Evolutionary conservation across 2,797 vertebrate species (phyloP).

Genomic region (Myotis pilosus): DNA sequence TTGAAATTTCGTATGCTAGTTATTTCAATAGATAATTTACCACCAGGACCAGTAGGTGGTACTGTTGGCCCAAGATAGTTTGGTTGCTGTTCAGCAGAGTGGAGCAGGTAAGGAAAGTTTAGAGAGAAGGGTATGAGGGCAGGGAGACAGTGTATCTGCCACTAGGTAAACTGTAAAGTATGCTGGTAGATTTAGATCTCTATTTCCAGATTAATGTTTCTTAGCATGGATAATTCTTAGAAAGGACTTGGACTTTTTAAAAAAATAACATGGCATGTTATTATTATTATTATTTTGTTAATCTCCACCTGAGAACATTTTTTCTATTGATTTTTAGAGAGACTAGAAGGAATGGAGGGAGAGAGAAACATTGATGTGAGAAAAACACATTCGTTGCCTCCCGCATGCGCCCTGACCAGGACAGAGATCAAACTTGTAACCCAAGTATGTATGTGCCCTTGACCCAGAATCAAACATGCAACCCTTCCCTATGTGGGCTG

Average conservation of each 20-base stretch:
- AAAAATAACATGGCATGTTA: too few species aligned
- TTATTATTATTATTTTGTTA: too few species aligned
- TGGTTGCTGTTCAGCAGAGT: neutral
- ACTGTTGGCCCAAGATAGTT: conserved; percentile 60
- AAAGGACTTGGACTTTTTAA: neutral
- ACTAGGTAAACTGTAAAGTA: neutral
- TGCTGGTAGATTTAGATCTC: neutral
- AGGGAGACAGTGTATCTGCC: neutral
- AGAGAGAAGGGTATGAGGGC: neutral
- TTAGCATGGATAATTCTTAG: neutral
- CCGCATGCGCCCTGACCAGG: too few species aligned
- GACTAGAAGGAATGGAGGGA: too few species aligned
- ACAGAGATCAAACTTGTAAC: too few species aligned
- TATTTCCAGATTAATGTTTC: neutral
- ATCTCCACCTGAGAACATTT: too few species aligned
- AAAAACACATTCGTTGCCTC: too few species aligned
- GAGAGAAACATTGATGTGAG: too few species aligned
- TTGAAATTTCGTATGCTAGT: neutral
- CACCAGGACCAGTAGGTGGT: conserved; percentile 50
- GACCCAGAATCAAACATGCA: too few species aligned
- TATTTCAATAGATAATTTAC: neutral
- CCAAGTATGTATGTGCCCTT: too few species aligned
- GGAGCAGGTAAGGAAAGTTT: neutral
- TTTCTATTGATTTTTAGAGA: too few species aligned
- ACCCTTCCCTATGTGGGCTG: too few species aligned